phyloP scores from a whole-genome alignment of 2,888 invertebrate species.

The Eilema caniola region DNA sequence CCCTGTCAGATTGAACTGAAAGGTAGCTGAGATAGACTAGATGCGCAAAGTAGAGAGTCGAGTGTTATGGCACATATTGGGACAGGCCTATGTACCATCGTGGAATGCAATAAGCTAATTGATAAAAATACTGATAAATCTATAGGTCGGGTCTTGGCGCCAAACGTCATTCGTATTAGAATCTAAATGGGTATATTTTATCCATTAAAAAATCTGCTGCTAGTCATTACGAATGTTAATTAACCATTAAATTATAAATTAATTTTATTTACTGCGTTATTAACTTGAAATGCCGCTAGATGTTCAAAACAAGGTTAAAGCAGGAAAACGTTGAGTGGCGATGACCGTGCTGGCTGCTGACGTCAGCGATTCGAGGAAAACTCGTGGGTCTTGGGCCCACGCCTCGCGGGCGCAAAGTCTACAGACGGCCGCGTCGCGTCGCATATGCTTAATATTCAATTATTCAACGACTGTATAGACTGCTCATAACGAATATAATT shows the following conservation, averaged over 20 bases:
- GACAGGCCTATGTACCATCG: background rate
- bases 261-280: conserved; percentile 25
- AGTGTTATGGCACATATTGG: background rate
- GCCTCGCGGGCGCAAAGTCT: conserved; percentile 43
- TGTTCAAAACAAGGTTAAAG: conserved; percentile 53
- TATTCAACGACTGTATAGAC: conserved; percentile 11
- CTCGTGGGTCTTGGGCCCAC: conserved; percentile 60
- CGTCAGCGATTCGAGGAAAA: conserved; percentile 81
- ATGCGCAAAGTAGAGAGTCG: background rate
- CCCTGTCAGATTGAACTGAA: background rate
- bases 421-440: conserved; percentile 29
- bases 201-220: background rate
- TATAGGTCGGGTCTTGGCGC: background rate
- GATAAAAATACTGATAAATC: background rate
- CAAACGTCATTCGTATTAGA: background rate
- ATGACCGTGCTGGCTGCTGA: conserved; percentile 71
- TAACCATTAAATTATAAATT: conserved; percentile 6
- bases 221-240: background rate
- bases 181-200: background rate
- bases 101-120: background rate
- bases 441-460: background rate
- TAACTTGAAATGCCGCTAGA: conserved; percentile 30
- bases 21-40: background rate
- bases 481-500: conserved; percentile 11
- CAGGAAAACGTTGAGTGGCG: conserved; percentile 73